Conservation (phyloP, 2,797 vertebrate genomes). For the Mastacembelus armatus region DNA sequence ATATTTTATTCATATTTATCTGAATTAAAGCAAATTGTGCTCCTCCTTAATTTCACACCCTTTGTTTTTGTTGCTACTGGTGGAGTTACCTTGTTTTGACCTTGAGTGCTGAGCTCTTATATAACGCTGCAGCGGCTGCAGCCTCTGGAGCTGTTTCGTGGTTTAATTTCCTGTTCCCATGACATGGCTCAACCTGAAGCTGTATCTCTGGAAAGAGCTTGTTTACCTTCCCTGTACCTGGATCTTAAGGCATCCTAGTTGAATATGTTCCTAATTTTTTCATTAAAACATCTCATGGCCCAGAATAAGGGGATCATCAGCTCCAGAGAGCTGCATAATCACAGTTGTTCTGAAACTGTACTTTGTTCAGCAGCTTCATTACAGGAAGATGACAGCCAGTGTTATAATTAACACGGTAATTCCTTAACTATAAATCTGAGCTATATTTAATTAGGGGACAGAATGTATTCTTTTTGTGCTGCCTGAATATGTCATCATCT, state of each 20-base stretch:
- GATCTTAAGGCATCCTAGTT: constrained; percentile 28
- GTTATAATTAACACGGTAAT: constrained; percentile 10
- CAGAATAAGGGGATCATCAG: constrained; percentile 27
- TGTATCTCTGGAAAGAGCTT: constrained; percentile 41
- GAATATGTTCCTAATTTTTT: constrained; percentile 12
- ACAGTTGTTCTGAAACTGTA: constrained; percentile 12
- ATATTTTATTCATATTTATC: constrained; percentile 25
- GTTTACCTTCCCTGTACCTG: constrained; percentile 10
- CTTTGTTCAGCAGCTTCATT: constrained; percentile 30
- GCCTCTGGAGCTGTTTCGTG: constrained; percentile 51
- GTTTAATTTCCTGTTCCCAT: constrained; percentile 54
- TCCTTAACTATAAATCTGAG: constrained; percentile 6
- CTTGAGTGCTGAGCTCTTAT: constrained; percentile 65
- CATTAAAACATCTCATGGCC: constrained; percentile 27
- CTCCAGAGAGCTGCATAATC: constrained; percentile 23
- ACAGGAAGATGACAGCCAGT: constrained; percentile 6
- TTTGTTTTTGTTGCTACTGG: constrained; percentile 6
- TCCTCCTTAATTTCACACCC: constrained; percentile 25
- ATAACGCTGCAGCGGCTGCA: constrained; percentile 61
- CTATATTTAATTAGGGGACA: constrained; percentile 9
- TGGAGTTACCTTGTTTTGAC: constrained; percentile 67
- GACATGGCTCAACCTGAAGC: constrained; percentile 51
- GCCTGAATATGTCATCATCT: constrained; percentile 16
- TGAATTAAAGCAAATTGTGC: constrained; percentile 8
- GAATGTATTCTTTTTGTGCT: background rate